Conservation (phyloP, 2,113 vertebrate species). For the Perognathus longimembris region DNA sequence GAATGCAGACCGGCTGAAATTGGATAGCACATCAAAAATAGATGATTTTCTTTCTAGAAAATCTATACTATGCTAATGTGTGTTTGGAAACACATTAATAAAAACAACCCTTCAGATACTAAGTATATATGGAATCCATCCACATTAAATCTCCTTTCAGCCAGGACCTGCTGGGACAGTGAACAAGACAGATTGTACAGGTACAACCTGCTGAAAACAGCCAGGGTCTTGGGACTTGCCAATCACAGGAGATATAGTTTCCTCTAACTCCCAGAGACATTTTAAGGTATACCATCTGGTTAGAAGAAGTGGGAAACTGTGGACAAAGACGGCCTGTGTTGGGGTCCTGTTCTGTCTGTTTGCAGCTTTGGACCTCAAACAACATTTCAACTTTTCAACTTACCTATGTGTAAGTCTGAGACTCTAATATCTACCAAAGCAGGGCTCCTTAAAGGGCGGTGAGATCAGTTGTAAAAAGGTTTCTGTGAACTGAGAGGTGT, state of each 20-base stretch:
- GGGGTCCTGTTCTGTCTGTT: neutral
- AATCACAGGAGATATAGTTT: neutral
- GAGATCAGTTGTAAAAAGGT: constrained; percentile 64
- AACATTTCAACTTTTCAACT: neutral
- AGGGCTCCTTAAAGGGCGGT: constrained; percentile 42
- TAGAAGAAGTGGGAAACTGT: neutral
- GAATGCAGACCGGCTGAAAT: constrained; percentile 59
- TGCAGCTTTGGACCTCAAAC: neutral
- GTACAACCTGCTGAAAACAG: neutral
- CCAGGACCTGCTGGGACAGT: neutral
- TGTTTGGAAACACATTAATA: constrained; percentile 66
- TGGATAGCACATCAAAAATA: constrained; percentile 67
- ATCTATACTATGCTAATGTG: constrained; percentile 24
- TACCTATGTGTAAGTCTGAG: neutral
- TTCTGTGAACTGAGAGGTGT: constrained; percentile 63
- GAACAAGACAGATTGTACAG: accelerated
- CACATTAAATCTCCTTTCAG: neutral
- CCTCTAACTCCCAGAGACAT: neutral
- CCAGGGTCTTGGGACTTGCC: neutral
- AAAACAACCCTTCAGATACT: neutral
- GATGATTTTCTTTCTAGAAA: constrained; percentile 65
- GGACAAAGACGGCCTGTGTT: neutral
- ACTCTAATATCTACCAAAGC: constrained; percentile 42
- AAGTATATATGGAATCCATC: neutral
- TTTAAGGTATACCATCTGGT: neutral